phyloP scores from a whole-genome alignment of 2,113 vertebrate genomes.

The Lophotis ruficrista region DNA sequence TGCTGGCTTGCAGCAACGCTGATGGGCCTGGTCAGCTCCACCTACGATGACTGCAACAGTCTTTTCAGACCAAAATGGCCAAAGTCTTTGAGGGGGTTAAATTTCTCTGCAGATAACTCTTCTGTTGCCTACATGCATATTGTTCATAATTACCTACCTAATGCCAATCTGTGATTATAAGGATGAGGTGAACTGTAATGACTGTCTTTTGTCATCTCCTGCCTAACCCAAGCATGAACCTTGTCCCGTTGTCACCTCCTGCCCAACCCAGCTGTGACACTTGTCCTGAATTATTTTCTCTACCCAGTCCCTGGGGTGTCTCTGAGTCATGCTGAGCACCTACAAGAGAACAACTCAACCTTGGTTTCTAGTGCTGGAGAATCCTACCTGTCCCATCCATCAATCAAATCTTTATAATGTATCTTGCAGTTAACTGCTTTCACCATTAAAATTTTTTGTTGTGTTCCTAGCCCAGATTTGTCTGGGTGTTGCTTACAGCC shows the following conservation, averaged over 20 bases:
- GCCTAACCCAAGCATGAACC: not conserved
- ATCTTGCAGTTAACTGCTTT: not conserved
- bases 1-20: not conserved
- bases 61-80: not conserved
- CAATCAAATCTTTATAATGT: not conserved
- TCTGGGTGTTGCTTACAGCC: not conserved
- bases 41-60: not conserved
- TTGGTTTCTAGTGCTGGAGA: not conserved
- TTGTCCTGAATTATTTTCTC: not conserved
- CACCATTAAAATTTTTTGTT: not conserved
- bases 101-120: not conserved
- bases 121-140: not conserved
- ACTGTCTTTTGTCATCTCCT: not conserved
- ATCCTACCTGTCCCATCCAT: not conserved
- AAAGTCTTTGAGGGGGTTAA: not conserved
- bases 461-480: not conserved
- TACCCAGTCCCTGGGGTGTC: fast-evolving
- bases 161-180: not conserved
- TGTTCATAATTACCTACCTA: not conserved
- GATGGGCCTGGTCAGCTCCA: not conserved
- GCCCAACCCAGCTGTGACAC: not conserved
- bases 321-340: not conserved
- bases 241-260: not conserved
- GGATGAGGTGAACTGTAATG: not conserved
- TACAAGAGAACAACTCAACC: not conserved